Base-by-base conservation (phyloP, 2,113 vertebrate species). In the Trematocara zebra region DNA sequence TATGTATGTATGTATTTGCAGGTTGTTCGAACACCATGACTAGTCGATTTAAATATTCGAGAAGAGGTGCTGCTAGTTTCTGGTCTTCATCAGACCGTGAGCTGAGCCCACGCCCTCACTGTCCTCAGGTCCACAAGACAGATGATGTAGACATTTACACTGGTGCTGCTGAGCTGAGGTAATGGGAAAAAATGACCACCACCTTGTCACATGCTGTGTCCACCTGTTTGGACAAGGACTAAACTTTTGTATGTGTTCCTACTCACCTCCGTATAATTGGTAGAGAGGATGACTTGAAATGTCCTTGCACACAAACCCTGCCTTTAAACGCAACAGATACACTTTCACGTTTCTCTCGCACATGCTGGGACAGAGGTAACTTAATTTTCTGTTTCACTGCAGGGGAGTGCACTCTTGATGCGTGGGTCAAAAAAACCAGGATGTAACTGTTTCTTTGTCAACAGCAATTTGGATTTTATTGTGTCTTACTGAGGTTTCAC, bases 11-110 rank as follows among this genome's bases (percentile, higher is more conserved):
- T 51, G 17, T 18, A 5, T 51, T 61, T 72, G 28, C 57, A 92
- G 89, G 76, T 78, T 52, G 12, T 23, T 51, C 56, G 20, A 54
- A 33, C 79, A 84, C 11, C 79, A 94, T 93, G 91, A 85, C 28
- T 2, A 57, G 61, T 52, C 10, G 40, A 10, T 52, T 35, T 11
- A 81, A 80, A 42, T 33, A 3, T 33, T 37, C 23, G 6, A 89
- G 20, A 40, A 40, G 51, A 57, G 44, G 54, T 4, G 85, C 42
- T 26, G 33, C 78, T n/a, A 10, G n/a, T 40, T 83, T 91, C 23
- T 69, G 15, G 11, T 35, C 28, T 61, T 20, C 42, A 15, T 12
- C 51, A 44, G 72, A 69, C 18, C 3, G 18, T 61, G 47, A 87
- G 42, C 26, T 10, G 11, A 31, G 17, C 2, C 47, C 31, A 20